These are phyloP conservation scores for Eulithis prunata DNA, from an alignment of 2,888 invertebrate genomes.

Conservation along the genomic window DNA sequence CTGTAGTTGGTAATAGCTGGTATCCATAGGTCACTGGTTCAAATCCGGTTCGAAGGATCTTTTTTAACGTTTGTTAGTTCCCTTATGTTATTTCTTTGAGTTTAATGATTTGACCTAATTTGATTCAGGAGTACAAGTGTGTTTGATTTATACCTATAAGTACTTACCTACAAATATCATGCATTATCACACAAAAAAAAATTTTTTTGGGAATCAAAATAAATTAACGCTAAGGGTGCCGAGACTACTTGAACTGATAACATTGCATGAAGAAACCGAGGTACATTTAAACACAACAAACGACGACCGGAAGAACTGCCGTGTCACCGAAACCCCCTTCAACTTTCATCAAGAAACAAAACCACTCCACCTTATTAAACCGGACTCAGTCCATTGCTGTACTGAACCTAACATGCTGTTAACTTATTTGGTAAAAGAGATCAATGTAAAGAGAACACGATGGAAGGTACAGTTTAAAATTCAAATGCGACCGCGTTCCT, in stretches of 20 bases:
- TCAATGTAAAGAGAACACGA: slow-evolving; percentile 43
- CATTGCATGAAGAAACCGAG: slow-evolving; percentile 45
- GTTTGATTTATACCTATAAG: too few relatives aligned
- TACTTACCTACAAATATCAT: too few relatives aligned
- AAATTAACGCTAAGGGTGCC: slow-evolving; percentile 4
- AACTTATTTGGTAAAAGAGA: slow-evolving; percentile 15
- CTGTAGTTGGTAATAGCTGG: slow-evolving; percentile 68
- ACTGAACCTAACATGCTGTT: not conserved
- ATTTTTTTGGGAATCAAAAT: too few relatives aligned
- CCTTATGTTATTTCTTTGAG: too few relatives aligned
- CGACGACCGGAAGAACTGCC: slow-evolving; percentile 64
- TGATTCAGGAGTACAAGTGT: too few relatives aligned
- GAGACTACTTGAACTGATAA: slow-evolving; percentile 36
- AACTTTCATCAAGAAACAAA: slow-evolving; percentile 20
- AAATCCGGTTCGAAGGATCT: slow-evolving; percentile 73
- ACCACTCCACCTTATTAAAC: slow-evolving; percentile 5
- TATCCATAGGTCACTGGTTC: slow-evolving; percentile 86
- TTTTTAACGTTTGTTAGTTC: too few relatives aligned
- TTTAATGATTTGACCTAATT: too few relatives aligned
- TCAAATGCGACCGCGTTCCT: slow-evolving; percentile 51
- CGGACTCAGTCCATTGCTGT: slow-evolving; percentile 21
- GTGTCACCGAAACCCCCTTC: slow-evolving; percentile 49
- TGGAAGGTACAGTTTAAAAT: slow-evolving; percentile 35
- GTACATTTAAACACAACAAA: slow-evolving; percentile 55
- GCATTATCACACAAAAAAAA: too few relatives aligned